Base-by-base conservation (phyloP, 2,797 vertebrate species). In the Cynopterus sphinx region DNA sequence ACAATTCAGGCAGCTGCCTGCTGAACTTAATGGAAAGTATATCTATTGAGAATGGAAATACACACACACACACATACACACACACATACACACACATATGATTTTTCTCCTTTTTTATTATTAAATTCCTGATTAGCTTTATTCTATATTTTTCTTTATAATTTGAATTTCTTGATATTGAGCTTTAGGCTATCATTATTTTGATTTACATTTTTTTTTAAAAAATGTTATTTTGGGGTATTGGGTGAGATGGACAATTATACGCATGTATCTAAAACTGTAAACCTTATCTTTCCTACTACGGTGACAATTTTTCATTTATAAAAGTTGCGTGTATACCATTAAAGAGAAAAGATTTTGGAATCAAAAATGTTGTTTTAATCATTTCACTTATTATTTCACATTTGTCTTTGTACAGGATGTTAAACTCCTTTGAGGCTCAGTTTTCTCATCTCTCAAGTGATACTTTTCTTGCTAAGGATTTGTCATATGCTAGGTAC, bases 21-120 rank as follows among this genome's bases (percentile, higher is more conserved):
- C 59, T 84, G 41, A 95, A 91, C 57, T 87, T 95, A 97, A 95
- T 94, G 91, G 94, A 88, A 90, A 8, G 2, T 87, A 71, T 95
- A 13, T 73, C 61, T 91, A 59, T 91, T 91, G 78, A 92, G 77
- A 94, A 92, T 21, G 21, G 55, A 88, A 82, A n/a, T n/a, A n/a
- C n/a, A n/a, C n/a, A n/a, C n/a, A n/a, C n/a, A n/a, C n/a, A n/a
- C n/a, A n/a, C n/a, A n/a, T n/a, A n/a, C n/a, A n/a, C n/a, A n/a
- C n/a, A n/a, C n/a, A n/a, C n/a, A 19, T 36, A 19, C 81, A 13
- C 11, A 61, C 51, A 19, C 68, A 55, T 41, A 26, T 31, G 33
- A 63, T 75, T 89, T 95, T 84, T 77, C 19, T 91, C 39, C 0
- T 71, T 89, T 87, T 79, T 71, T 67, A 70, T 39, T 2, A 68